Evolutionary conservation across 2,113 vertebrate genomes (phyloP), one percentile per base, ranked within the genome.

Genomic region (Elanoides forficatus): DNA sequence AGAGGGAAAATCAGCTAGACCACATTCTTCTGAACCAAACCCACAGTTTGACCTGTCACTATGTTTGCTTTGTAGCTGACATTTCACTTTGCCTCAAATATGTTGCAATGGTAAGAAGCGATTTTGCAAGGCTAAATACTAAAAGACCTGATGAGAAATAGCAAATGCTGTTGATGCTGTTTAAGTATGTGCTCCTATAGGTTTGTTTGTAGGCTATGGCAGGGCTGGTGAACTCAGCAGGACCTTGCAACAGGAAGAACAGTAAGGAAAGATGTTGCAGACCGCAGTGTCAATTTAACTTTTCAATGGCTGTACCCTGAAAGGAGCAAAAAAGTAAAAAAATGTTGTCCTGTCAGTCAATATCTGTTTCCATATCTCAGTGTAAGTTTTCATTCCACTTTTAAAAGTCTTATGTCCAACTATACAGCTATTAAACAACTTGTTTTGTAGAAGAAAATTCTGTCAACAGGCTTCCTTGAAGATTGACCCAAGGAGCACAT

Each of bases 11-110:
- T 55, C 16, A 43, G 2, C 7, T 63, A 29, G 15, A 55, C 5
- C 15, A n/a, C 23, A 19, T 38, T 78, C 6, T 62, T 79, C 42
- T 75, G 21, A 66, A 23, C 5, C 5, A 6, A 63, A 13, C 6
- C 4, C 3, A 18, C 12, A 27, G 2, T 47, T 47, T 7, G 0
- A 1, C 5, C 10, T 38, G 7, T 38, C 32, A 19, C 12, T 7
- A 0, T 32, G 4, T 36, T 29, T 43, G 5, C 9, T 72, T 55
- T 16, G 7, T 34, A 52, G 15, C 4, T 73, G 16, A 19, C 7
- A 20, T 50, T 85, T 74, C 12, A 27, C 11, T 74, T 78, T 45
- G 3, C n/a, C 16, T 78, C 29, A 63, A 38, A 67, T n/a, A 50
- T 1, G 0, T n/a, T 67, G 7, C 27, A 73, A 26, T 7, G 21